phyloP scores from a whole-genome alignment of 1,140 invertebrate genomes.

The Drosophila nigromelanica region DNA sequence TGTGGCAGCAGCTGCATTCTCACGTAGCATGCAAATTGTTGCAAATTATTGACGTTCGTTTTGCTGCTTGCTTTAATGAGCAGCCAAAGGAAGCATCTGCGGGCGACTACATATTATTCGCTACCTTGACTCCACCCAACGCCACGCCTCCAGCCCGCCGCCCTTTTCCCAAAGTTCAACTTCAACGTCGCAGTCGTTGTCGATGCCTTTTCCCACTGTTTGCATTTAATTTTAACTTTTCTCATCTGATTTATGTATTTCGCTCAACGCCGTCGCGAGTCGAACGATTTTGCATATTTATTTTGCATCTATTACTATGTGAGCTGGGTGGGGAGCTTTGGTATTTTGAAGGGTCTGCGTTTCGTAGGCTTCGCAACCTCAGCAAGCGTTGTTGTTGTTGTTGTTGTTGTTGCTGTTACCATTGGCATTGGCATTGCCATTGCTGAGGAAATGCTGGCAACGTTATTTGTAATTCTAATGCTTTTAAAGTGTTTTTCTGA shows the following conservation, averaged over 20 bases:
- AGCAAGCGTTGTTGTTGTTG: neutral
- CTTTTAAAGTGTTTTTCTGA: conserved; percentile 67
- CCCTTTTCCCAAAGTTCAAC: conserved; percentile 47
- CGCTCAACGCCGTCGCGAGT: conserved; percentile 19
- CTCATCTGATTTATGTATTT: conserved; percentile 75
- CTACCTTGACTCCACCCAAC: neutral
- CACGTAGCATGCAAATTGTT: conserved; percentile 76
- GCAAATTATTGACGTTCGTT: conserved; percentile 70
- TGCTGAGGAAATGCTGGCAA: conserved; percentile 23
- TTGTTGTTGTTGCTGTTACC: conserved; percentile 11
- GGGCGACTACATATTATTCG: neutral
- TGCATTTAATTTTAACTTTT: conserved; percentile 75
- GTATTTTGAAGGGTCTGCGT: conserved; percentile 17
- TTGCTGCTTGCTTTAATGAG: conserved; percentile 59
- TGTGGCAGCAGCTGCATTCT: conserved; percentile 24
- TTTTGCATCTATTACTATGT: conserved; percentile 70
- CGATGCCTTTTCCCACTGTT: conserved; percentile 54
- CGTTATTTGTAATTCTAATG: conserved; percentile 78
- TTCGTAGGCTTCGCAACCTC: conserved; percentile 52
- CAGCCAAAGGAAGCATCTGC: neutral
- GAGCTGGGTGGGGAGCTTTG: conserved; percentile 1
- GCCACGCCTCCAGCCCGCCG: too few relatives aligned
- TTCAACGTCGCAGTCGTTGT: neutral
- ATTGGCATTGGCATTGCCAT: conserved; percentile 47
- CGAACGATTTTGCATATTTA: conserved; percentile 70